Conservation (phyloP, 2,113 vertebrate genomes). For the Numida meleagris region DNA sequence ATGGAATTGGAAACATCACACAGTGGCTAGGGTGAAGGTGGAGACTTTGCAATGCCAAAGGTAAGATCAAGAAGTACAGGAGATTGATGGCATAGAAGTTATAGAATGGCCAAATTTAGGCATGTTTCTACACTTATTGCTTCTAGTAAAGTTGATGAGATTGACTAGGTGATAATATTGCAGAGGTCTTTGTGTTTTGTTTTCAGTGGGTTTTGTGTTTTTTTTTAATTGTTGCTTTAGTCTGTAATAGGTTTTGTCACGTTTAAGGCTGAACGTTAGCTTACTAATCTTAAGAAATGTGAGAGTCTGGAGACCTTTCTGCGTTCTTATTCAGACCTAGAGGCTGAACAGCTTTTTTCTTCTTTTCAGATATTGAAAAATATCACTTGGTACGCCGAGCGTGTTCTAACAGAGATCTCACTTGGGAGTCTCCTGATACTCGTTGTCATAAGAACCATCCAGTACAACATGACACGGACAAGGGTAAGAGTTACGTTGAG, state of each 20-base stretch:
- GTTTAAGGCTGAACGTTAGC: not conserved
- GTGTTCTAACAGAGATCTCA: slow-evolving; percentile 95
- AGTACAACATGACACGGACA: slow-evolving; percentile 99
- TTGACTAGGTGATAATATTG: not conserved
- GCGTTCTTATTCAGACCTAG: rapidly evolving
- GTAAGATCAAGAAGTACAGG: not conserved
- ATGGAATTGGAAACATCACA: not conserved
- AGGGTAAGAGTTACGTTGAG: slow-evolving; percentile 79
- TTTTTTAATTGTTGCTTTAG: not conserved
- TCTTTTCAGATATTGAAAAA: slow-evolving; percentile 89
- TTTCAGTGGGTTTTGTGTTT: not conserved
- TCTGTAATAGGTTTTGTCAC: not conserved
- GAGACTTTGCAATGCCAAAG: not conserved
- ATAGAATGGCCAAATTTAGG: not conserved
- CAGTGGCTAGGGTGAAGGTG: not conserved
- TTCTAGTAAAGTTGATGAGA: not conserved
- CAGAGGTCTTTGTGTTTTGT: not conserved
- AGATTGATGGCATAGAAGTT: not conserved
- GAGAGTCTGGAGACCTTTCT: not conserved
- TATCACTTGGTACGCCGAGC: slow-evolving; percentile 95
- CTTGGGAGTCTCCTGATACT: slow-evolving; percentile 95
- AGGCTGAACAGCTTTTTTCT: not conserved
- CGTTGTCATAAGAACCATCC: slow-evolving; percentile 97
- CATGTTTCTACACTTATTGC: not conserved
- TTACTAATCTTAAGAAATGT: not conserved